Evolutionary conservation across 23 tunicate genomes (phyloP).

Genomic region (Styela clava): DNA sequence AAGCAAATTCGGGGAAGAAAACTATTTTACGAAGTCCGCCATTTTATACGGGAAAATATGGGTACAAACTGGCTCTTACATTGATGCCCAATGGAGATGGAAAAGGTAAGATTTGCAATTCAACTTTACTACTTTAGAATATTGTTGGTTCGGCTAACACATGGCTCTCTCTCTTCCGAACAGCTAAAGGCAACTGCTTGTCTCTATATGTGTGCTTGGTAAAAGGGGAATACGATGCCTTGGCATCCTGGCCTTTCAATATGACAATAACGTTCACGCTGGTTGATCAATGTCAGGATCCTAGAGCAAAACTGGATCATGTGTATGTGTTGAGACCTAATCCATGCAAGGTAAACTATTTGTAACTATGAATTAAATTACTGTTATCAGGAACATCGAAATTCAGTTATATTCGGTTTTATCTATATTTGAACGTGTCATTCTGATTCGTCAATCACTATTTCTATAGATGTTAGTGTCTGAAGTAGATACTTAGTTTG

Average conservation of each 20-base stretch:
- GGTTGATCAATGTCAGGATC: slow-evolving; percentile 82
- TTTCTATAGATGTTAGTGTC: too few species aligned
- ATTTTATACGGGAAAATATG: slow-evolving; percentile 49
- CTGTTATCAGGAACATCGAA: neutral
- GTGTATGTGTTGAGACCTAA: slow-evolving; percentile 40
- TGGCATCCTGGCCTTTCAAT: slow-evolving; percentile 56
- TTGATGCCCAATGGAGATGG: slow-evolving; percentile 70
- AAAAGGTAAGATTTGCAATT: slow-evolving; percentile 26
- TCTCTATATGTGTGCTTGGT: slow-evolving; percentile 60
- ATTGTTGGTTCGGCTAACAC: too few species aligned
- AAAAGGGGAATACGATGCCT: slow-evolving; percentile 70
- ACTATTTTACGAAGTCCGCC: slow-evolving; percentile 47
- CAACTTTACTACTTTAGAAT: too few species aligned
- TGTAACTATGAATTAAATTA: too few species aligned
- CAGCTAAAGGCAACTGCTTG: slow-evolving; percentile 52
- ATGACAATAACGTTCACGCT: slow-evolving; percentile 34
- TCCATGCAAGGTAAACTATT: slow-evolving; percentile 58
- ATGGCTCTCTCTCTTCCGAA: too few species aligned
- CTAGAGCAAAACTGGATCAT: slow-evolving; percentile 42
- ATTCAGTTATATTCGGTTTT: too few species aligned
- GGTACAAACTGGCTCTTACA: slow-evolving; percentile 47
- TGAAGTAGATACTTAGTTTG: too few species aligned
- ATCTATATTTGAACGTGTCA: too few species aligned
- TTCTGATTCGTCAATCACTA: too few species aligned
- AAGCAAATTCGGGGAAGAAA: slow-evolving; percentile 53